Base-by-base conservation (phyloP, 2,888 invertebrate species). In the Linyphia triangularis region DNA sequence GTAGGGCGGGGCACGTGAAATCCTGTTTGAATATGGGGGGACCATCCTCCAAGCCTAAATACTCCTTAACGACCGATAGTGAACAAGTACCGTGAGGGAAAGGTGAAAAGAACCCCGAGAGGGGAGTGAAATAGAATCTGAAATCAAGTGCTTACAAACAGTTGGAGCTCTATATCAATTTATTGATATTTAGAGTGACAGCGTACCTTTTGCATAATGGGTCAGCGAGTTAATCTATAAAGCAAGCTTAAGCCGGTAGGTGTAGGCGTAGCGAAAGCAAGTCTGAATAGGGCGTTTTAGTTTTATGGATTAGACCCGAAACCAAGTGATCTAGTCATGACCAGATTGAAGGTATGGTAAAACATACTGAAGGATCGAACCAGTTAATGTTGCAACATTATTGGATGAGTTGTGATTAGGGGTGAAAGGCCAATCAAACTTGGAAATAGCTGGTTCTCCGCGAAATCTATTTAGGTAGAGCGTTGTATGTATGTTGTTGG, bases 71-170 rank as follows among this genome's bases (percentile, higher is more conserved):
- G 43, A 72, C 72, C 72, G 72, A 72, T 72, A 72, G 72, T 43
- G 72, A 72, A 72, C 72, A n/a, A n/a, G n/a, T n/a, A n/a, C n/a
- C n/a, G n/a, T n/a, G n/a, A n/a, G n/a, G n/a, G n/a, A n/a, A n/a
- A 40, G 72, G 72, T 43, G 72, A 69, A 72, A 72, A 72, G 72
- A 72, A 72, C 72, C 72, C 72, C 72, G 72, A 22, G 19, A 43
- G 37, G 67, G 72, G 72, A 72, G 72, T 72, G 72, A 72, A 72
- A 72, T 72, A 72, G 72, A 72, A 22, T 10, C 72, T 72, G 72
- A 72, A 72, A 72, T 19, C 51, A 43, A n/a, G 19, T 26, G 51
- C 57, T 40, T 72, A 72, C 72, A 72, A 72, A 43, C 51, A 43
- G 72, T 72, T 13, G 51, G 51, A 69, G 72, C 43, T 10, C 51